Base-by-base conservation (phyloP, 2,888 invertebrate species). In the Hydraecia micacea region DNA sequence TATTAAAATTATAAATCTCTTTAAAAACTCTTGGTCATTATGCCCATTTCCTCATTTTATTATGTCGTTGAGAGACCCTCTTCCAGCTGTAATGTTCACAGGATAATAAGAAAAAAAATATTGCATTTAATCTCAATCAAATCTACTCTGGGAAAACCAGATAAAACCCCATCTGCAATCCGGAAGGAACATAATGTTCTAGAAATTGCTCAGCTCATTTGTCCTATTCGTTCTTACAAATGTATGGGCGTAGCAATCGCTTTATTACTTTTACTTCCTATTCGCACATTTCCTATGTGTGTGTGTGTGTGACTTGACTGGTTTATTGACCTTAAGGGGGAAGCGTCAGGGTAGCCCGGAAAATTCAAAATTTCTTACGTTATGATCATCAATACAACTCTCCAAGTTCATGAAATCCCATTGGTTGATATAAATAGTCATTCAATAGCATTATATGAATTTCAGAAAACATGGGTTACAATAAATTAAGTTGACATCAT, bases 141-240 rank as follows among this genome's bases (percentile, higher is more conserved):
- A 42, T 28, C 0, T 7, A 42, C 21, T 60, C 8, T n/a, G 4
- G 15, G n/a, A 49, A 39, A 42, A 21, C 3, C 18, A 15, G n/a
- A 52, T 58, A 65, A 58, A 80, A 58, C 42, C 58, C 36, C 18
- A 28, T 79, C 28, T 28, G 62, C 25, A 62, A 81, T 60, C 25
- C 39, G 8, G 8, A 66, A 2, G 25, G 28, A 73, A 76, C 55
- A 76, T 58, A 36, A 73, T 77, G 73, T 55, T 42, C 21, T n/a
- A 66, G 77, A 81, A 78, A 78, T 70, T 66, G 73, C 70, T 72
- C 74, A 55, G 71, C 58, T 81, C 55, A 81, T 85, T 85, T 74
- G 71, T 74, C 49, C 70, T 52, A 66, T 79, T 82, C 25, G 70
- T 69, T 77, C 55, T 39, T 28, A 58, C 55, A 55, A 72, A 69